Base-by-base conservation (phyloP, 2,797 vertebrate genomes). In the Atherinosoma microstoma region DNA sequence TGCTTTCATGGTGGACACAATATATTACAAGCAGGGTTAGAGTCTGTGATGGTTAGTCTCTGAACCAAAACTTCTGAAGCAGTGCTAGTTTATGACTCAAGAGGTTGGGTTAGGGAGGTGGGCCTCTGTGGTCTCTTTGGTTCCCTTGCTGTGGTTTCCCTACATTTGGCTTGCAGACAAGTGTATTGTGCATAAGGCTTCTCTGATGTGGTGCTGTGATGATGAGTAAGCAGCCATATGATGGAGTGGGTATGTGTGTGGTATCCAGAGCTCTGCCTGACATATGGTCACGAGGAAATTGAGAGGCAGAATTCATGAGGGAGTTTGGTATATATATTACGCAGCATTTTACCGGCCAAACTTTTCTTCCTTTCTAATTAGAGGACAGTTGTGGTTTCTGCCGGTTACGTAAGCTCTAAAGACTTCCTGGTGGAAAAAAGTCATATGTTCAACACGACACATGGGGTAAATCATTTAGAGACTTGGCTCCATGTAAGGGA, bases 101-200 rank as follows among this genome's bases (percentile, higher is more conserved):
- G 81, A 82, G 70, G 71, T 60, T 62, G 68, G n/a, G 47, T 8
- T 32, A 53, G 40, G 64, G 73, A 29, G 53, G 51, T 54, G 24
- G 53, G 65, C 32, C 69, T 75, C 67, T 78, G 62, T 40, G 62
- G 65, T 80, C 78, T 79, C 89, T 80, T 74, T 83, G 76, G 82
- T 89, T 82, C 80, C 64, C 83, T 75, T 81, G 84, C 84, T 91
- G 90, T 87, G 88, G 89, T 85, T 83, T 80, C 73, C 71, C 76
- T 76, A 85, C 89, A 91, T 89, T 93, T 91, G 91, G 90, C 89
- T 72, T 64, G 70, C 89, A 92, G 88, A 83, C 84, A 85, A 87
- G 80, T 84, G 87, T 42, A 87, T 91, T 89, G 91, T 90, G 85
- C 84, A 59, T 9, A 67, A 65, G 73, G 73, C 70, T 53, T 65